phyloP scores from a whole-genome alignment of 2,113 vertebrate genomes.

The Dicerorhinus sumatrensis region DNA sequence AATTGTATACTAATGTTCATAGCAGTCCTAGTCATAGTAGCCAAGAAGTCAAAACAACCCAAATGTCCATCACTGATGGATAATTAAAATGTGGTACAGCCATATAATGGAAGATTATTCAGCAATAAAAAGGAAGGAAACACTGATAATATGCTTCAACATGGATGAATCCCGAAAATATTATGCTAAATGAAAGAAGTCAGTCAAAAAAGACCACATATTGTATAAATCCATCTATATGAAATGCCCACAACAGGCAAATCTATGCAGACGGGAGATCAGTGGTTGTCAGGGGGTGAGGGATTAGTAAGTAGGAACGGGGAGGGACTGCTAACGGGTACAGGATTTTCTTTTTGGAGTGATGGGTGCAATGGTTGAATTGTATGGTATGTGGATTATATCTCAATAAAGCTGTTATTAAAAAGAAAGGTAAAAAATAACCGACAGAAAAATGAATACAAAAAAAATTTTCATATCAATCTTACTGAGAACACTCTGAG shows the following conservation, averaged over 20 bases:
- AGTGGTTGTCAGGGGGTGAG: not conserved
- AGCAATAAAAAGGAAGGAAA: not conserved
- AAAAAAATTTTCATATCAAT: conserved; percentile 73
- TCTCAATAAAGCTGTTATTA: conserved; percentile 6
- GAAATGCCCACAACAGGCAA: not conserved
- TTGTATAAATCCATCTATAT: not conserved
- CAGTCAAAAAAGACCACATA: not conserved
- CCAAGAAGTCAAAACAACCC: not conserved
- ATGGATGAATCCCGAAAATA: not conserved
- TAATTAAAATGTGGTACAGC: not conserved
- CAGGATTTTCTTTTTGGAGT: accelerated
- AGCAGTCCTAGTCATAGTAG: not conserved
- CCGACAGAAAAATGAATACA: conserved; percentile 8
- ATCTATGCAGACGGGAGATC: not conserved
- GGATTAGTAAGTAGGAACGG: not conserved
- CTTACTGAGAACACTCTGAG: conserved; percentile 99
- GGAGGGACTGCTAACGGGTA: not conserved
- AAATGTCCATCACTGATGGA: not conserved
- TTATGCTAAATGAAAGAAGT: not conserved
- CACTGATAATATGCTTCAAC: not conserved
- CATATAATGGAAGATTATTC: not conserved
- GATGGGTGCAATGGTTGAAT: not conserved
- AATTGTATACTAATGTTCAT: not conserved
- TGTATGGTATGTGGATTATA: not conserved
- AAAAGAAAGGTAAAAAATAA: conserved; percentile 61